Percentiles rank a stretch among this genome's conserved stretches.
phyloP scores from a whole-genome alignment of 2,797 vertebrate genomes.

The Sebastes diaconus region DNA sequence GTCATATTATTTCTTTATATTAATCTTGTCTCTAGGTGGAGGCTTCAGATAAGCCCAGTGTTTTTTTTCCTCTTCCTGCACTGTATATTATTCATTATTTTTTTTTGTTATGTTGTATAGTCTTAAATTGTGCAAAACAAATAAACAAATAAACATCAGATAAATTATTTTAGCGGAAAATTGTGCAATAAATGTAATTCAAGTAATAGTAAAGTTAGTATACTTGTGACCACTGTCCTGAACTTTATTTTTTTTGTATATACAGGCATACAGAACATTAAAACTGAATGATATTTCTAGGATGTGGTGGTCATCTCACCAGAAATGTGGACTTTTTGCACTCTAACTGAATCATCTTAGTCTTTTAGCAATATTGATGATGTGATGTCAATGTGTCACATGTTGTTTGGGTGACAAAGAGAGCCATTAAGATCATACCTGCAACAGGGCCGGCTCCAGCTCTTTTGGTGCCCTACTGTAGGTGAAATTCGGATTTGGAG shows the following conservation, averaged over 20 bases:
- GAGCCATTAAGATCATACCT: not conserved
- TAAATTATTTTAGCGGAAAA: no score
- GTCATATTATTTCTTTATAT: no score
- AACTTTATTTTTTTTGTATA: not conserved
- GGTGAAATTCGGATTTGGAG: no score
- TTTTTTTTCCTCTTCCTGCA: no score
- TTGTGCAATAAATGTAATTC: not conserved
- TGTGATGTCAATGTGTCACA: not conserved
- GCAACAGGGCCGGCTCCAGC: fast-evolving
- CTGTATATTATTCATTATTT: no score
- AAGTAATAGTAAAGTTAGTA: not conserved
- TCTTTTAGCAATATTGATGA: not conserved
- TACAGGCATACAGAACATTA: not conserved
- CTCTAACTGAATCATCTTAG: not conserved
- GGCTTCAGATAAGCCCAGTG: no score
- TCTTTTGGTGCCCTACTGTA: no score
- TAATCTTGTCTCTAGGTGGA: no score
- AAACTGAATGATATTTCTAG: not conserved
- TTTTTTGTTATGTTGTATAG: no score
- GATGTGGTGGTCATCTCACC: not conserved
- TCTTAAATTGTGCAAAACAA: no score
- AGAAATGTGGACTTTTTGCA: not conserved
- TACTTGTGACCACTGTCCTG: not conserved
- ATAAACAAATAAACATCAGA: no score
- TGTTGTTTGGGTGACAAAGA: fast-evolving